A percentile compares a stretch with the other conserved stretches of the same genome.
Conservation (phyloP, 2,113 vertebrate genomes). For the Polyodon spathula region DNA sequence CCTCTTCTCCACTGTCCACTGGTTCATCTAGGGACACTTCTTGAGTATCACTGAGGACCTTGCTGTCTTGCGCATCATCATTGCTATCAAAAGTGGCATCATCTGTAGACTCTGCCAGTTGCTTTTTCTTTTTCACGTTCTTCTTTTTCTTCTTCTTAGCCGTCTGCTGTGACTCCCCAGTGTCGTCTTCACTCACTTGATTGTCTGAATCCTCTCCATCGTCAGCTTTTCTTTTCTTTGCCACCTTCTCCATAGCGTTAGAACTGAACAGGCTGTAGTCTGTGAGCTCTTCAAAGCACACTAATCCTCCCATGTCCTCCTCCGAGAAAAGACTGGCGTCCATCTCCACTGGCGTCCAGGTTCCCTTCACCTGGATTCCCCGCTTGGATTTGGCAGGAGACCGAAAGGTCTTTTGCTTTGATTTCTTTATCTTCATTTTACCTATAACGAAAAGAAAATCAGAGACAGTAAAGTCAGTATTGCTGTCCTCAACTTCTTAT, state of each 20-base stretch:
- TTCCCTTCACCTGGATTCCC: conserved; percentile 67
- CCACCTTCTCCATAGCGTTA: conserved; percentile 31
- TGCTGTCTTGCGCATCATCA: too few species aligned
- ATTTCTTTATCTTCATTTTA: conserved; percentile 63
- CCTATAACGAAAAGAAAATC: conserved; percentile 25
- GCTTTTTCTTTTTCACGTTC: background rate
- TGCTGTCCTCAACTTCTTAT: too few species aligned
- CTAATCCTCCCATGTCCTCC: conserved; percentile 70
- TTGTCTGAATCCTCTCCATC: conserved; percentile 30
- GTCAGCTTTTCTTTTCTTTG: conserved; percentile 57
- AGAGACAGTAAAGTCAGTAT: background rate
- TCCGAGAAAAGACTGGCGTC: conserved; percentile 74
- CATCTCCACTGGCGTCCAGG: conserved; percentile 73
- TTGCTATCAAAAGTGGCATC: too few species aligned
- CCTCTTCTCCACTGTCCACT: background rate
- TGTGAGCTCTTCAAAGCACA: conserved; percentile 87
- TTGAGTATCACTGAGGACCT: too few species aligned
- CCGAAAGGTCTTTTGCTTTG: conserved; percentile 27
- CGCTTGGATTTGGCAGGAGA: conserved; percentile 34
- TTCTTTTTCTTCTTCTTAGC: conserved; percentile 34
- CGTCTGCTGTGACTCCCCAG: conserved; percentile 3
- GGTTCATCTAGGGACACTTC: background rate
- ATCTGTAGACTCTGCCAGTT: background rate
- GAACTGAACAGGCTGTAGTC: conserved; percentile 69
- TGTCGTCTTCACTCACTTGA: too few species aligned